phyloP scores from a whole-genome alignment of 1,140 invertebrate species.

The Proales similis region DNA sequence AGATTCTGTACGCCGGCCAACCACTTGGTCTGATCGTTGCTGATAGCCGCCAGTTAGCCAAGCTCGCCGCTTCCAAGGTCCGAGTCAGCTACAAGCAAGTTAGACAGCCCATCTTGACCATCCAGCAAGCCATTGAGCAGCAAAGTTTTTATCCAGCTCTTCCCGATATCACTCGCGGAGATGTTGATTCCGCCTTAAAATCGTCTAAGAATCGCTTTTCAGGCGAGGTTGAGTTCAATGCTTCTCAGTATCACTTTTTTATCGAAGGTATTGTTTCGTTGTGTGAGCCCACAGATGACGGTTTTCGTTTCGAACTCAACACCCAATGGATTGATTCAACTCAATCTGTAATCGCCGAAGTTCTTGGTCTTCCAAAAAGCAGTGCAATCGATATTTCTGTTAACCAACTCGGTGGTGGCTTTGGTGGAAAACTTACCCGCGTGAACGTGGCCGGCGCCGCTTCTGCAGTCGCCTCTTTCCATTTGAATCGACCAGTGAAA shows the following conservation, averaged over 20 bases:
- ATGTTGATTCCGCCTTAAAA: conserved; percentile 37
- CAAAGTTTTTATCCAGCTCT: conserved; percentile 47
- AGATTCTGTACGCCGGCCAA: conserved; percentile 58
- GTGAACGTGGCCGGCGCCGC: conserved; percentile 55
- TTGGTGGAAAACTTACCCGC: conserved; percentile 86
- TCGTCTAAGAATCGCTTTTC: conserved; percentile 54
- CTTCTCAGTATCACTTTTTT: conserved; percentile 94
- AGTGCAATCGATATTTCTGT: conserved; percentile 65
- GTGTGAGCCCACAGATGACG: conserved; percentile 67
- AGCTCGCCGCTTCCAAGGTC: conserved; percentile 60
- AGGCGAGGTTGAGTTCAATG: conserved; percentile 67
- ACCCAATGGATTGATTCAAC: conserved; percentile 73
- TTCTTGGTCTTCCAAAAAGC: conserved; percentile 63
- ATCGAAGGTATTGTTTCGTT: conserved; percentile 68
- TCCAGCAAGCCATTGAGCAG: conserved; percentile 58
- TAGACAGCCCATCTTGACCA: conserved; percentile 57
- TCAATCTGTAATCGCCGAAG: conserved; percentile 63
- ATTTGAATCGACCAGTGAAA: conserved; percentile 13
- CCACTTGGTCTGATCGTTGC: conserved; percentile 66
- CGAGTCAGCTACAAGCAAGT: conserved; percentile 58
- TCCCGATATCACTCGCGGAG: conserved; percentile 37
- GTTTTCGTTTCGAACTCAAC: conserved; percentile 71
- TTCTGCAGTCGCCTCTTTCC: conserved; percentile 55
- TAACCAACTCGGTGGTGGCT: conserved; percentile 81
- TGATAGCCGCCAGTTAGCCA: conserved; percentile 57